A percentile compares a stretch with the other conserved stretches of the same genome.
These are phyloP conservation scores for Hiodon alosoides DNA, from an alignment of 2,113 vertebrate genomes.

Conservation along the genomic window DNA sequence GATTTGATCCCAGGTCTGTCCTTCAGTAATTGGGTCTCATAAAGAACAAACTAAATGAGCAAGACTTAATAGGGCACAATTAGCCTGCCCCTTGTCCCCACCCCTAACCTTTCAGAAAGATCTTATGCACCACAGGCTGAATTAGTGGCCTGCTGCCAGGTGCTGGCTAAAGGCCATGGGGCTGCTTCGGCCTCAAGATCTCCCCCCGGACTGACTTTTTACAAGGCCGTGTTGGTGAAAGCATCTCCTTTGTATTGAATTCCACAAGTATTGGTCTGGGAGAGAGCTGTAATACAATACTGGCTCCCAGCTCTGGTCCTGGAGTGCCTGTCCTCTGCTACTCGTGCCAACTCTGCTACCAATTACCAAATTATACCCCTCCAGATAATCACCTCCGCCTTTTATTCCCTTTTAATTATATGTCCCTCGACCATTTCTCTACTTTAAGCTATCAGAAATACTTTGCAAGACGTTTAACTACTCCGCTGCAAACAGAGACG, in stretches of 20 bases:
- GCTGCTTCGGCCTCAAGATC: conserved; percentile 20
- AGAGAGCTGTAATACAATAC: conserved; percentile 25
- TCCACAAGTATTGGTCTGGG: conserved; percentile 29
- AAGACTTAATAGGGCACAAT: conserved; percentile 2
- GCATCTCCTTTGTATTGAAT: conserved; percentile 27
- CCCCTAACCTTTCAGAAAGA: conserved; percentile 18
- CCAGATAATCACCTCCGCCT: conserved; percentile 21
- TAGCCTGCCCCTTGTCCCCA: conserved; percentile 5
- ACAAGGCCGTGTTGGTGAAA: conserved; percentile 22
- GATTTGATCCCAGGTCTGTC: not conserved
- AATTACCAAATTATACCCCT: conserved; percentile 20
- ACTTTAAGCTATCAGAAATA: no score
- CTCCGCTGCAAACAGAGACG: no score
- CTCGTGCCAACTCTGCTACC: not conserved
- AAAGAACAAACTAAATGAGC: conserved; percentile 18
- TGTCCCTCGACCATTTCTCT: no score
- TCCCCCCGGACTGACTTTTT: conserved; percentile 5
- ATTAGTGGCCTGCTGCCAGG: conserved; percentile 20
- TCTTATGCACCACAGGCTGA: conserved; percentile 8
- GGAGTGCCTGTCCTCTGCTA: not conserved
- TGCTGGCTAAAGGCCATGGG: conserved; percentile 23
- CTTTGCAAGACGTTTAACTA: no score
- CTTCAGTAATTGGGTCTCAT: not conserved
- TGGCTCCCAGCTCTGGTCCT: conserved; percentile 3
- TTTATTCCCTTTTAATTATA: conserved; percentile 1